Conservation (phyloP, 2,113 vertebrate species). For the Platichthys stellatus region DNA sequence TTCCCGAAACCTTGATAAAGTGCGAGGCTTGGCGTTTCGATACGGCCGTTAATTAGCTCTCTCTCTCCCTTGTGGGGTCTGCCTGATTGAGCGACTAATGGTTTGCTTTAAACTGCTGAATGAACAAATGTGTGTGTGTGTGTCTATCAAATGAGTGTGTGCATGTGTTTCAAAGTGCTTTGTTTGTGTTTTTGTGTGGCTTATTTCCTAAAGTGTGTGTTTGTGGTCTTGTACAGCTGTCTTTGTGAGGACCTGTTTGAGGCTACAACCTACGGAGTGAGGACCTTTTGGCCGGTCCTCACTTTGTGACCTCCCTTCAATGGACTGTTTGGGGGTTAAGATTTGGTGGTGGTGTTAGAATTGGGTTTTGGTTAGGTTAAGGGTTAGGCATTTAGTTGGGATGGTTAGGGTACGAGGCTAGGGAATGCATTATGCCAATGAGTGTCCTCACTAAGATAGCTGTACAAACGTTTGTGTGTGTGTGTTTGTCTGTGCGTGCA, state of each 20-base stretch:
- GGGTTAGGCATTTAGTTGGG: too few species aligned
- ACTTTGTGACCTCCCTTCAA: too few species aligned
- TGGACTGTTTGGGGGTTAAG: too few species aligned
- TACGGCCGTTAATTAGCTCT: conserved; percentile 75
- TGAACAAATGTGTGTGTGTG: conserved; percentile 56
- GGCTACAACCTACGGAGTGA: too few species aligned
- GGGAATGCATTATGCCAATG: too few species aligned
- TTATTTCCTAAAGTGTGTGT: conserved; percentile 39
- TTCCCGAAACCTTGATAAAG: conserved; percentile 74
- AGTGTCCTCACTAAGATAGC: too few species aligned
- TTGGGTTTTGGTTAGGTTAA: too few species aligned
- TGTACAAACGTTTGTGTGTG: background rate
- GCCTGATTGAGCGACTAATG: conserved; percentile 80
- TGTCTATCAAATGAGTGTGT: conserved; percentile 35
- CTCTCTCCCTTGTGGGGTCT: conserved; percentile 69
- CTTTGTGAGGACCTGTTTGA: too few species aligned
- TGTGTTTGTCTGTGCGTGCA: conserved; percentile 9
- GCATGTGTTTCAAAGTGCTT: conserved; percentile 45
- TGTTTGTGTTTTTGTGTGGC: conserved; percentile 57
- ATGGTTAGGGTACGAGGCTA: too few species aligned
- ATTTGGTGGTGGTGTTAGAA: too few species aligned
- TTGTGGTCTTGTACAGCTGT: background rate
- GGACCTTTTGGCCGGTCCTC: too few species aligned
- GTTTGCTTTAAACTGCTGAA: conserved; percentile 76
- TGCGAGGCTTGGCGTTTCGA: conserved; percentile 68